These are phyloP conservation scores for Parazoanthus swiftii DNA, from an alignment of 92 coral and sea anemone genomes.

Conservation along the genomic window DNA sequence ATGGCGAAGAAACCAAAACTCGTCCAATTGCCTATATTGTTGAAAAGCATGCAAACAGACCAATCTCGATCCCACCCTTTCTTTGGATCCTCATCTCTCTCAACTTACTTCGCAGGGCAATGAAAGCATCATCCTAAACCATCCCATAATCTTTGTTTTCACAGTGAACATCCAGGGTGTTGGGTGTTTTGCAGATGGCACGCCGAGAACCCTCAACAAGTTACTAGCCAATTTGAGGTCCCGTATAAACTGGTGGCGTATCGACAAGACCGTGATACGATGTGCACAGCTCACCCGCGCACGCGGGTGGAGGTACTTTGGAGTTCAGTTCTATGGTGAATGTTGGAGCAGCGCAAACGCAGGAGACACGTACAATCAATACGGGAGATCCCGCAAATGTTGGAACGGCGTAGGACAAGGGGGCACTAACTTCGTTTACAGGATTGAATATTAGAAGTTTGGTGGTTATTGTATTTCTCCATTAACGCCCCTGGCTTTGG, in stretches of 20 bases:
- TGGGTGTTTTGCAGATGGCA: slow-evolving; percentile 44
- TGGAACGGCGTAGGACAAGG: slow-evolving; percentile 44
- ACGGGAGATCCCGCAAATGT: slow-evolving; percentile 24
- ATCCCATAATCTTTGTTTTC: too few species aligned
- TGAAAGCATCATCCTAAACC: too few species aligned
- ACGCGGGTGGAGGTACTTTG: slow-evolving; percentile 45
- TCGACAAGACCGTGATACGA: slow-evolving; percentile 30
- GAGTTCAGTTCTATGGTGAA: slow-evolving; percentile 52
- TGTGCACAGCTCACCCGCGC: slow-evolving; percentile 38
- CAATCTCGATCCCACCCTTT: too few species aligned
- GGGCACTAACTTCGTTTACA: slow-evolving; percentile 48
- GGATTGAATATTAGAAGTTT: not conserved
- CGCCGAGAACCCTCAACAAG: slow-evolving; percentile 24
- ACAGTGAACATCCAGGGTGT: slow-evolving; percentile 7
- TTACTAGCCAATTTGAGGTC: slow-evolving; percentile 27
- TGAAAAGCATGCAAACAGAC: too few species aligned
- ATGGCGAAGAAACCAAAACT: too few species aligned
- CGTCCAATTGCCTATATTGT: too few species aligned
- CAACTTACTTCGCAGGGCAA: too few species aligned
- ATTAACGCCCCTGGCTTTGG: too few species aligned
- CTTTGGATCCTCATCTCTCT: too few species aligned
- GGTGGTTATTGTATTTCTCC: too few species aligned
- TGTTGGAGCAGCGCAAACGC: slow-evolving; percentile 46
- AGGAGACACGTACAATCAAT: slow-evolving; percentile 18
- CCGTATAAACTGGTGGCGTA: slow-evolving; percentile 44